Conservation (phyloP, 1,140 invertebrate genomes). For the Drosophila nebulosa region DNA sequence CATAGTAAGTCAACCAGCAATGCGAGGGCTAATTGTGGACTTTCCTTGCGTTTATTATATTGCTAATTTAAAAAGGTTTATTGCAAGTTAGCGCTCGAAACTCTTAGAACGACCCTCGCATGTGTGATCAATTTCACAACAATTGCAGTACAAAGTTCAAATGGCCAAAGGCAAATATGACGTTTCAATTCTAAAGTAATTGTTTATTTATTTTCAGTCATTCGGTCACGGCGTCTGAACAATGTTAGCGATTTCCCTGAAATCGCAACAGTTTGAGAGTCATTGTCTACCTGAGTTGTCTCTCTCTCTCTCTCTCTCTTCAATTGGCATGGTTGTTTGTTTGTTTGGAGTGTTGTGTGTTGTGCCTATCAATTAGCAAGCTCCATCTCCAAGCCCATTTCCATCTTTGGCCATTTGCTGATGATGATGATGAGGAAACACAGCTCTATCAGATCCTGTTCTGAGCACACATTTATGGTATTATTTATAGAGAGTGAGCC, state of each 20-base stretch:
- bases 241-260: background rate
- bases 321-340: background rate
- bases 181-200: slow-evolving; percentile 3
- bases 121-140: background rate
- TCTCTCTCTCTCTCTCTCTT: too few relatives aligned
- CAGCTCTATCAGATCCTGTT: slow-evolving; percentile 51
- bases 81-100: too few relatives aligned
- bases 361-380: slow-evolving; percentile 62
- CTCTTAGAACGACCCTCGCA: background rate
- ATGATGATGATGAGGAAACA: slow-evolving; percentile 1
- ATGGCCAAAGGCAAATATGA: background rate
- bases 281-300: background rate
- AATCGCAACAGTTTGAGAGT: background rate
- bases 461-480: slow-evolving; percentile 19
- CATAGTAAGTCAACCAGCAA: background rate
- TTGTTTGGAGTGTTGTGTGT: slow-evolving; percentile 49
- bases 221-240: slow-evolving; percentile 5
- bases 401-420: background rate
- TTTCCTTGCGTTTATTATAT: background rate
- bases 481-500: slow-evolving; percentile 67
- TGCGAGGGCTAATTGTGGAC: background rate
- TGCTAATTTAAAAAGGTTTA: too few relatives aligned
- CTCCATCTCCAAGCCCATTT: background rate
- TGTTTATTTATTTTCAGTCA: background rate
- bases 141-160: background rate